phyloP scores from a whole-genome alignment of 2,113 vertebrate species.

The Chloropsis hardwickii region DNA sequence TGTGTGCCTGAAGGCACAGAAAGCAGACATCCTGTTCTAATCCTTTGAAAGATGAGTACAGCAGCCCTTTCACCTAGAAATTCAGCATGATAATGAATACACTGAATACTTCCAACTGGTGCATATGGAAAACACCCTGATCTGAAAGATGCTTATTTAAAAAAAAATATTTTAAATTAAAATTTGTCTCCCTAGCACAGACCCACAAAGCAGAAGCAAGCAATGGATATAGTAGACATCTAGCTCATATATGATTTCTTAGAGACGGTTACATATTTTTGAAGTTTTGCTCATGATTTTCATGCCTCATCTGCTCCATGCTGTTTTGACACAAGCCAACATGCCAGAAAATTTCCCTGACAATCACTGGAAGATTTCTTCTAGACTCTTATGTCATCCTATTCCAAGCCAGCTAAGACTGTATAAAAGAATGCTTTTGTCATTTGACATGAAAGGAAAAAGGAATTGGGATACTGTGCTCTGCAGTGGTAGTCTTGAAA shows the following conservation, averaged over 20 bases:
- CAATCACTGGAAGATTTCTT: not conserved
- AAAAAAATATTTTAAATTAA: not conserved
- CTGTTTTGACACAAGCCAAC: not conserved
- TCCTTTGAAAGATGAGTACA: conserved; percentile 11
- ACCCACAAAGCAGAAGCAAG: not conserved
- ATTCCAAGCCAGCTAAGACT: not conserved
- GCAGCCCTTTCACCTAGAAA: conserved; percentile 36
- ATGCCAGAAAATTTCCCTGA: not conserved
- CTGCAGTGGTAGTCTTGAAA: not conserved
- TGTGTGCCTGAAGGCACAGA: not conserved
- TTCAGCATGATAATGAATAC: not conserved
- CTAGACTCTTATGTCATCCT: not conserved
- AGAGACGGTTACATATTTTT: not conserved
- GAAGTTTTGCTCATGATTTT: not conserved
- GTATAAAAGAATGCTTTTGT: not conserved
- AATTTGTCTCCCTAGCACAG: not conserved
- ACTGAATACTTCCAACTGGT: not conserved
- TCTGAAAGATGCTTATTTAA: not conserved
- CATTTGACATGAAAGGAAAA: not conserved
- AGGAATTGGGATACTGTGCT: not conserved
- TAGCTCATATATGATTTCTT: not conserved
- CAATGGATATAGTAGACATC: not conserved
- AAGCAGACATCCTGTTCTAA: not conserved
- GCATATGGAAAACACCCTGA: not conserved
- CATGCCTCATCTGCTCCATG: accelerated